phyloP scores from a whole-genome alignment of 2,888 invertebrate genomes.

The Hirtodrosophila histrioides region DNA sequence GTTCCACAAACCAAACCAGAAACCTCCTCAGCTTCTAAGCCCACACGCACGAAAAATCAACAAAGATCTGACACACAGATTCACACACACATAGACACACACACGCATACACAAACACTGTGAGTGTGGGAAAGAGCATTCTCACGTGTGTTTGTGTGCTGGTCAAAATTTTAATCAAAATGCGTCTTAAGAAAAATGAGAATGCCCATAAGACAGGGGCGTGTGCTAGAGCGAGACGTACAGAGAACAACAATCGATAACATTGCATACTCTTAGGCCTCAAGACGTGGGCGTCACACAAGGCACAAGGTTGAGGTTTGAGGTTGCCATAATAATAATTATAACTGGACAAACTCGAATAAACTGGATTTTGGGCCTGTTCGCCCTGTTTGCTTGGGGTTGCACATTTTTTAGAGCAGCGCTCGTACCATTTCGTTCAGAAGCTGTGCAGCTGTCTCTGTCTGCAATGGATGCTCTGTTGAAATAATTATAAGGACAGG shows the following conservation, averaged over 20 bases:
- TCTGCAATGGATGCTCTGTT: constrained; percentile 9
- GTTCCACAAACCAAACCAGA: constrained; percentile 17
- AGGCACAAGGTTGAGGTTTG: constrained; percentile 7
- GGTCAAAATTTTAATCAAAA: constrained; percentile 75
- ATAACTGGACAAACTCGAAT: constrained; percentile 41
- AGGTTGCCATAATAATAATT: constrained; percentile 67
- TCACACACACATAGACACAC: constrained; percentile 6
- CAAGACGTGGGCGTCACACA: constrained; percentile 49
- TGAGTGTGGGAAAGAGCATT: constrained; percentile 6
- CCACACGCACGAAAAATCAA: constrained; percentile 26
- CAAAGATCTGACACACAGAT: constrained; percentile 20
- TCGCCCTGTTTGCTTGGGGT: background rate
- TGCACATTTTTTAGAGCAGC: constrained; percentile 48
- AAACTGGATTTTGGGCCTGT: constrained; percentile 4
- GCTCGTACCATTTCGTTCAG: background rate
- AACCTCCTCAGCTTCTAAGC: constrained; percentile 4
- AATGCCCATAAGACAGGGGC: constrained; percentile 30
- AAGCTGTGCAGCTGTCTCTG: constrained; percentile 25
- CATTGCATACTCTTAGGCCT: constrained; percentile 62
- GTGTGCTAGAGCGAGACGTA: constrained; percentile 60
- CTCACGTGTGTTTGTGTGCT: constrained; percentile 39
- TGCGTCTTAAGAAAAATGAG: constrained; percentile 75
- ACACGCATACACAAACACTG: constrained; percentile 1
- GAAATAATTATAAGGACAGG: constrained; percentile 47
- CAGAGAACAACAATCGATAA: constrained; percentile 62